Conservation (phyloP, 2,113 vertebrate species). For the Petaurus breviceps region DNA sequence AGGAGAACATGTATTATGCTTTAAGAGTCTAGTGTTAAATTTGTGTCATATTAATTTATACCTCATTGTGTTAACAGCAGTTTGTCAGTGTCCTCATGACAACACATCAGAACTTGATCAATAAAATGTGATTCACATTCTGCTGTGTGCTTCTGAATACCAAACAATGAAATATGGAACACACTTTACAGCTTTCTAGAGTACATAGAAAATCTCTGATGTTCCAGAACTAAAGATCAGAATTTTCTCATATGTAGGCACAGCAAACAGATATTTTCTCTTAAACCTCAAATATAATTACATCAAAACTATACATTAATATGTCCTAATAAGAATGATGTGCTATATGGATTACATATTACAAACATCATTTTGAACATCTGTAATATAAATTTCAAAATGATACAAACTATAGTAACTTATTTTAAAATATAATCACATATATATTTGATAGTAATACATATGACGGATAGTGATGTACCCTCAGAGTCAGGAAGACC, state of each 20-base stretch:
- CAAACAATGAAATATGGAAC: not conserved
- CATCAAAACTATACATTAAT: conserved; percentile 4
- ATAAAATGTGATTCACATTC: conserved; percentile 36
- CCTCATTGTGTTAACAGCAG: conserved; percentile 40
- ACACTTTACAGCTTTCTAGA: not conserved
- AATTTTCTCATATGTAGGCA: not conserved
- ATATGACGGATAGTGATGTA: not conserved
- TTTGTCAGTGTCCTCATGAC: conserved; percentile 31
- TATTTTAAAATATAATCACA: conserved; percentile 31
- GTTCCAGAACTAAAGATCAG: conserved; percentile 14
- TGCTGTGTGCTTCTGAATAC: conserved; percentile 24
- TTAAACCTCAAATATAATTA: conserved; percentile 30
- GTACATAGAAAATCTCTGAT: not conserved
- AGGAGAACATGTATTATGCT: conserved; percentile 46
- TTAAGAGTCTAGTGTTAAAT: conserved; percentile 16
- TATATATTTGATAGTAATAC: not conserved
- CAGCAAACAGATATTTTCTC: not conserved
- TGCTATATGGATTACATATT: not conserved
- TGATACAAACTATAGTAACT: conserved; percentile 5
- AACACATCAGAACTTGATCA: conserved; percentile 50
- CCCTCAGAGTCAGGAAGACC: not conserved
- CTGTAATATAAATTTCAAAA: conserved; percentile 44
- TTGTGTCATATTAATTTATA: conserved; percentile 57
- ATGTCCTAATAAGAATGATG: not conserved
- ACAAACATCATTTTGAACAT: not conserved